Evolutionary conservation across 2,797 vertebrate genomes (phyloP).

Genomic region (Xenopus petersii): DNA sequence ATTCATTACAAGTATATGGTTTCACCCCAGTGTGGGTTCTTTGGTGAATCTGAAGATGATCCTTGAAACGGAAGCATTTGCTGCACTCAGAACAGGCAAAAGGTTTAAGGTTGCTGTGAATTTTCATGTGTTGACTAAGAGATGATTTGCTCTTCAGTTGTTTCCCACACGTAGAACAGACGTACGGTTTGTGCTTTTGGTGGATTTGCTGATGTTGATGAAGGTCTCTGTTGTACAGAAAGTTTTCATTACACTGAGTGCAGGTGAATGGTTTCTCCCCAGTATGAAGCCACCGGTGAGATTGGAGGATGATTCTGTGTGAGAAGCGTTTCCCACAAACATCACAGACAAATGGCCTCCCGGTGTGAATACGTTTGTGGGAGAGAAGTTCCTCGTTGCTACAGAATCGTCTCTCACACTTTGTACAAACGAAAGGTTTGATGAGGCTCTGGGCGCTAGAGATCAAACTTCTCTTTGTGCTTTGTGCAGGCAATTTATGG

Average conservation of each 20-base stretch:
- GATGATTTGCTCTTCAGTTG: slow-evolving; percentile 20
- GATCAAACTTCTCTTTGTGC: too few species aligned
- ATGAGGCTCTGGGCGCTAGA: neutral
- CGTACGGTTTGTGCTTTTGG: slow-evolving; percentile 12
- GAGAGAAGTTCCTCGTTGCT: neutral
- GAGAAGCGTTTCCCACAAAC: slow-evolving; percentile 62
- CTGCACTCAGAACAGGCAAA: slow-evolving; percentile 11
- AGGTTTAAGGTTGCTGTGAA: slow-evolving; percentile 26
- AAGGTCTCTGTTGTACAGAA: slow-evolving; percentile 52
- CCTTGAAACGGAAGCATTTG: neutral
- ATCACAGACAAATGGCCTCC: slow-evolving; percentile 53
- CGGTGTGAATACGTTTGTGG: neutral
- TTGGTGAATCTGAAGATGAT: neutral
- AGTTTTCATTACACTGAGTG: slow-evolving; percentile 61
- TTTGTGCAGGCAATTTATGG: too few species aligned
- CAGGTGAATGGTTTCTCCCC: slow-evolving; percentile 56
- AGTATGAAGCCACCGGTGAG: slow-evolving; percentile 55
- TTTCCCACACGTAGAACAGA: slow-evolving; percentile 25
- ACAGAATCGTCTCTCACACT: neutral
- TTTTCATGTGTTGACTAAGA: slow-evolving; percentile 31
- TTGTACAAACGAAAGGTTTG: neutral
- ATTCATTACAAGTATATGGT: neutral
- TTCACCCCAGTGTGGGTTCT: neutral
- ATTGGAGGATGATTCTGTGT: slow-evolving; percentile 56
- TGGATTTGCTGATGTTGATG: slow-evolving; percentile 29